phyloP scores from a whole-genome alignment of 2,113 vertebrate species.

The Terrapene triunguis region DNA sequence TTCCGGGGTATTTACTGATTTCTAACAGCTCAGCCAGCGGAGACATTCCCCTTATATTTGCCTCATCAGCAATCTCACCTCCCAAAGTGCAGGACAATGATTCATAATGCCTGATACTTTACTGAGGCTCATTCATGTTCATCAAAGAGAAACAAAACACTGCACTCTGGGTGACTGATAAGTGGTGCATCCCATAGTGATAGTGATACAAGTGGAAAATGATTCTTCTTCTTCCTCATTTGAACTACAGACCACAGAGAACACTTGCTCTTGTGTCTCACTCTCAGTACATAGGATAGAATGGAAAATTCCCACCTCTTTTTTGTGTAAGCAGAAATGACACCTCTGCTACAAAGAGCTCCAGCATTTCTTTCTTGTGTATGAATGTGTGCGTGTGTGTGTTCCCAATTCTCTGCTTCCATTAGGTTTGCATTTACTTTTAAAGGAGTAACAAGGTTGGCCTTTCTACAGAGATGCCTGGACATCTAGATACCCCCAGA shows the following conservation, averaged over 20 bases:
- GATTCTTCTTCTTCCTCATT: background rate
- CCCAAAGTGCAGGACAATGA: fast-evolving
- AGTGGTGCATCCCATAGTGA: background rate
- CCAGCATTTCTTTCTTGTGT: fast-evolving
- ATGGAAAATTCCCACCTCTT: fast-evolving
- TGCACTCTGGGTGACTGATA: background rate
- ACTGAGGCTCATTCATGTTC: fast-evolving
- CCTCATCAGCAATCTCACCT: fast-evolving
- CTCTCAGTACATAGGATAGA: background rate
- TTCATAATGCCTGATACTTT: fast-evolving
- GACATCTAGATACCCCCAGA: background rate
- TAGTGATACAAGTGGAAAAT: background rate
- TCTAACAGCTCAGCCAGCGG: background rate
- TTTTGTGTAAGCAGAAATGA: background rate
- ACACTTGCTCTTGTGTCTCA: background rate
- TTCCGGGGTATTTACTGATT: background rate
- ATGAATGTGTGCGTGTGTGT: fast-evolving
- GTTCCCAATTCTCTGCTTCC: background rate
- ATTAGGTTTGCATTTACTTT: background rate
- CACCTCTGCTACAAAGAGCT: background rate
- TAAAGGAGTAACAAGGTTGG: background rate
- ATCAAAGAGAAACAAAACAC: background rate
- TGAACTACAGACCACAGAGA: background rate
- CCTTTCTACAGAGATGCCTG: background rate
- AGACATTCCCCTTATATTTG: background rate